Conservation (phyloP, 2,888 invertebrate species). For the Agapetus fuscipes region DNA sequence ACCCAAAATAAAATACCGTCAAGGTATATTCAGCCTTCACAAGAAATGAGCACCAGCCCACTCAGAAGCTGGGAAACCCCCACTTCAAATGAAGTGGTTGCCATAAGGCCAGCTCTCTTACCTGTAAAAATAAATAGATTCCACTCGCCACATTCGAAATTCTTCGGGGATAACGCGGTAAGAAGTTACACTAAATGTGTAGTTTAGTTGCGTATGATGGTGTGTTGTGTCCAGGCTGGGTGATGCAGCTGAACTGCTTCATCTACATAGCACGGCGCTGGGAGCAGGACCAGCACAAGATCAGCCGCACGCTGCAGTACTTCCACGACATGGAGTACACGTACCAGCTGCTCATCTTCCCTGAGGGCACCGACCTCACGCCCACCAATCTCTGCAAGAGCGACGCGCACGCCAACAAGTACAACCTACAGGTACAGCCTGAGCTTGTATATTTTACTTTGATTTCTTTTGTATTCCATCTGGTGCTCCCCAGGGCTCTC, state of each 20-base stretch:
- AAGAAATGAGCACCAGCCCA: too few relatives aligned
- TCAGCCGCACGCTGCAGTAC: slow-evolving; percentile 63
- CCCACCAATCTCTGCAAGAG: slow-evolving; percentile 57
- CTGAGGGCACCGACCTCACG: slow-evolving; percentile 83
- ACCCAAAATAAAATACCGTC: too few relatives aligned
- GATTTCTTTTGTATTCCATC: not conserved
- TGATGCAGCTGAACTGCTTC: slow-evolving; percentile 81
- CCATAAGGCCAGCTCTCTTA: too few relatives aligned
- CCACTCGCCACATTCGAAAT: too few relatives aligned
- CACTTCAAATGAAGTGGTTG: too few relatives aligned
- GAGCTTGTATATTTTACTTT: slow-evolving; percentile 8
- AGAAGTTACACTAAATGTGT: too few relatives aligned
- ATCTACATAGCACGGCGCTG: slow-evolving; percentile 77
- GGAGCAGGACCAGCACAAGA: slow-evolving; percentile 60
- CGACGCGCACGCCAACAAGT: slow-evolving; percentile 57
- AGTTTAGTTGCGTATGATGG: too few relatives aligned
- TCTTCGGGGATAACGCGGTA: too few relatives aligned
- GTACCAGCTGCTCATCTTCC: slow-evolving; percentile 70
- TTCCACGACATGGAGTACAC: slow-evolving; percentile 55
- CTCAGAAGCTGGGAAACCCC: too few relatives aligned
- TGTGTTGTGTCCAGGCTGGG: slow-evolving; percentile 52
- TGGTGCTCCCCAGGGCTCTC: too few relatives aligned
- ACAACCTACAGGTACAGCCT: slow-evolving; percentile 57
- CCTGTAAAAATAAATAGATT: too few relatives aligned
- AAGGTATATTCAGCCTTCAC: too few relatives aligned